Base-by-base conservation (phyloP, 2,888 invertebrate species). In the Tetramorium bicarinatum region DNA sequence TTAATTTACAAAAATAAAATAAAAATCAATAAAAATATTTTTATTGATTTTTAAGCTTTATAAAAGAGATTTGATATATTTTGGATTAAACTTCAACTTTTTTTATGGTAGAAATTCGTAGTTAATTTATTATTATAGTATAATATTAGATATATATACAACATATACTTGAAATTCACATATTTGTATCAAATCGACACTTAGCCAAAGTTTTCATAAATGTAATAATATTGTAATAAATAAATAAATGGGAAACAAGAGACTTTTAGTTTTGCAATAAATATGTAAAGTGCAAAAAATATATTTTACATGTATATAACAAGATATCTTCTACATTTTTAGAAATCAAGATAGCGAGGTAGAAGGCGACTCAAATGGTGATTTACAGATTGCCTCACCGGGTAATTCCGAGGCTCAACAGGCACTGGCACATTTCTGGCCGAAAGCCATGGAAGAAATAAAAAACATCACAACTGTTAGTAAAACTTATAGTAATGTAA, bases 351-450 rank as follows among this genome's bases (percentile, higher is more conserved):
- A 95, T 82, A 94, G 94, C 69, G 95, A 95, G 88, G 94, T 95
- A n/a, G 95, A 95, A 88, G 95, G 93, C 47, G 94, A 94, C 90
- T 94, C 95, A 25, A 95, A 95, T 93, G 94, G 94, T 29, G 95
- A 94, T 49, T 84, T 95, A n/a, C 95, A 95, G 90, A 94, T 94
- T 79, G 94, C 94, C 18, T 94, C 95, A 15, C 95, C 96, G 81
- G 95, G 95, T 41, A 95, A 95, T 90, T 96, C 96, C 4, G 97
- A 97, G 91, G 97, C 97, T 18, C 96, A 96, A 89, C 96, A 96
- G 88, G 97, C 97, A 1, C 95, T 98, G 72, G 96, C 97, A 85
- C 96, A 96, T 85, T 99, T 98, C 95, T 99, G 98, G 98, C 96
- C 96, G 0, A 97, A 97, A 93, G 97, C 97, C 84, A 96, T 97